Base-by-base conservation (phyloP, 2,888 invertebrate genomes). In the Globia sparganii region DNA sequence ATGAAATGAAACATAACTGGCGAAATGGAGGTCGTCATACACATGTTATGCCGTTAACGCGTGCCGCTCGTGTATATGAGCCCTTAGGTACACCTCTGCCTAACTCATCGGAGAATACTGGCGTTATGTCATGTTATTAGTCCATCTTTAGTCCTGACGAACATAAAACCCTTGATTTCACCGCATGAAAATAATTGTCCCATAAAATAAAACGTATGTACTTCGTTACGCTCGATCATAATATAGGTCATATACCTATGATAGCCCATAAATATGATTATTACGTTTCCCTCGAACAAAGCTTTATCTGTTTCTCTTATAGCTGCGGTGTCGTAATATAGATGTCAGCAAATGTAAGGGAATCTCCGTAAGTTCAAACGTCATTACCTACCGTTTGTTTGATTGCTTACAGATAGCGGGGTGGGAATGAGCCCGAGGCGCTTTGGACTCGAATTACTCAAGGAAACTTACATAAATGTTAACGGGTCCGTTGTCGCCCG, bases 341-440 rank as follows among this genome's bases (percentile, higher is more conserved):
- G 90, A 92, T 90, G 91, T 90, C 89, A 91, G 91, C 90, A 91
- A 90, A 92, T 90, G 90, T 88, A 85, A 91, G 90, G 86, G 87
- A 88, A 90, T 89, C 86, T 90, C 86, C 80, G 90, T 84, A 88
- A 86, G 81, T 88, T 86, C 87, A 91, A 91, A 93, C 91, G 89
- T 92, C 93, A 93, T 94, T 94, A 94, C 91, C 88, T 90, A 86
- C 80, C 91, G 90, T 93, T 93, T 92, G 93, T 94, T 92, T 94
- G 94, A 94, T 94, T 93, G 93, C 91, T 92, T 91, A 90, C 89
- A 90, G 92, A 94, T 94, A 94, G 91, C 83, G 89, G 85, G 87
- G 90, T 68, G 76, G 84, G 81, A 84, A 90, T 86, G 83, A 88
- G 91, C 92, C 91, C 88, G 88, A 75, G 90, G 91, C 91, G 88